Evolutionary conservation across 2,888 invertebrate species (phyloP).

Genomic region (Melitaea athalia): DNA sequence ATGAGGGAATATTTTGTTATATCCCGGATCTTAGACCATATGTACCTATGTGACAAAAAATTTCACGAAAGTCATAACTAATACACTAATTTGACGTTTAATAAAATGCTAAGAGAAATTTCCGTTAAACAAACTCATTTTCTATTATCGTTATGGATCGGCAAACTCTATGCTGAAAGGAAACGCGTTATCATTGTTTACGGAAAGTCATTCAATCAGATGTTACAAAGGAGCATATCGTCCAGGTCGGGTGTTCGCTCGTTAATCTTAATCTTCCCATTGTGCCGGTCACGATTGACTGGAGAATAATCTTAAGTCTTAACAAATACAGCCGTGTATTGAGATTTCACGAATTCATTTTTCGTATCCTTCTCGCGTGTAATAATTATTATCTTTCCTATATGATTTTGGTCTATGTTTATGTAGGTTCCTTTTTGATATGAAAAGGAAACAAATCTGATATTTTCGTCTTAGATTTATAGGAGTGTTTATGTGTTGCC

Average conservation of each 20-base stretch:
- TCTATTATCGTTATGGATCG: slow-evolving; percentile 53
- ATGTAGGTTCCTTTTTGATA: not conserved
- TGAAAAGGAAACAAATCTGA: not conserved
- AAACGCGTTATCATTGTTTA: slow-evolving; percentile 72
- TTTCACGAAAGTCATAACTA: not conserved
- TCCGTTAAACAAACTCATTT: slow-evolving; percentile 43
- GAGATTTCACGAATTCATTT: slow-evolving; percentile 14
- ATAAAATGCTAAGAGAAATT: slow-evolving; percentile 26
- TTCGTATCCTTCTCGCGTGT: not conserved
- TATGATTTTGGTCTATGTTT: not conserved
- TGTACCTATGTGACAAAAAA: not conserved
- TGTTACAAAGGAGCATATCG: slow-evolving; percentile 69
- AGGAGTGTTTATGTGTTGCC: too few relatives aligned
- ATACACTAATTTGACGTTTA: not conserved
- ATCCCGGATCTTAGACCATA: too few relatives aligned
- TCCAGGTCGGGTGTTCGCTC: slow-evolving; percentile 55
- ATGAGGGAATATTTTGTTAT: too few relatives aligned
- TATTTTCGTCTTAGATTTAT: not conserved
- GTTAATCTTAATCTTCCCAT: slow-evolving; percentile 73
- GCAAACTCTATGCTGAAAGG: slow-evolving; percentile 49
- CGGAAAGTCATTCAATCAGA: slow-evolving; percentile 74
- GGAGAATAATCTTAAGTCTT: slow-evolving; percentile 41
- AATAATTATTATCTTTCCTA: not conserved
- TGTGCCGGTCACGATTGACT: slow-evolving; percentile 62
- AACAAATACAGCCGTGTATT: slow-evolving; percentile 30